phyloP scores from a whole-genome alignment of 2,797 vertebrate species.

The Gallinago stenura region DNA sequence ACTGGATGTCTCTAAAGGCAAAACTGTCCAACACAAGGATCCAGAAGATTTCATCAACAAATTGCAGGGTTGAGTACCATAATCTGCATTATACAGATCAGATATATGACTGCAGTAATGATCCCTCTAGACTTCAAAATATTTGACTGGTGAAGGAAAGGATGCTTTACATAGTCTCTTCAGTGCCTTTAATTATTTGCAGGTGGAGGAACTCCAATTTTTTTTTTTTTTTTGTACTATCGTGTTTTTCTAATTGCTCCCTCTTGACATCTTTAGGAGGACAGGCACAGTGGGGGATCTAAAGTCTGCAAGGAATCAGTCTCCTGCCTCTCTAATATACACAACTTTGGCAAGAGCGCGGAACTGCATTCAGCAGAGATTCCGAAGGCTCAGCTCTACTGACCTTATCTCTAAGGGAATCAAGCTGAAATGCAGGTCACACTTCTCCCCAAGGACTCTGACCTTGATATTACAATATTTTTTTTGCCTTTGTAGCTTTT shows the following conservation, averaged over 20 bases:
- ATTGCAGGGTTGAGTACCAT: not conserved
- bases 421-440: not conserved
- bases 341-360: not conserved
- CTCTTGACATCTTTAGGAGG: not conserved
- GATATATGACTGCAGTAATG: not conserved
- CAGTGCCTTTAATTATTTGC: slow-evolving; percentile 4
- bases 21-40: not conserved
- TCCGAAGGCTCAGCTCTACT: not conserved
- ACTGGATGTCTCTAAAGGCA: not conserved
- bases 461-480: not conserved
- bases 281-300: not conserved
- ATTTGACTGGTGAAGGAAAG: not conserved
- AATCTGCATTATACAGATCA: not conserved
- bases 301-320: not conserved
- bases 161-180: not conserved
- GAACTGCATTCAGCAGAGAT: not conserved
- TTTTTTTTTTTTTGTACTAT: not conserved
- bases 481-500: not conserved
- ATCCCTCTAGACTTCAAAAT: not conserved
- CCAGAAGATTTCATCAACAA: not conserved
- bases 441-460: not conserved
- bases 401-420: not conserved
- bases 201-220: not conserved
- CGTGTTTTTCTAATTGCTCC: not conserved
- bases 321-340: not conserved